Base-by-base conservation (phyloP, 2,113 vertebrate genomes). In the Pterophyllum scalare region DNA sequence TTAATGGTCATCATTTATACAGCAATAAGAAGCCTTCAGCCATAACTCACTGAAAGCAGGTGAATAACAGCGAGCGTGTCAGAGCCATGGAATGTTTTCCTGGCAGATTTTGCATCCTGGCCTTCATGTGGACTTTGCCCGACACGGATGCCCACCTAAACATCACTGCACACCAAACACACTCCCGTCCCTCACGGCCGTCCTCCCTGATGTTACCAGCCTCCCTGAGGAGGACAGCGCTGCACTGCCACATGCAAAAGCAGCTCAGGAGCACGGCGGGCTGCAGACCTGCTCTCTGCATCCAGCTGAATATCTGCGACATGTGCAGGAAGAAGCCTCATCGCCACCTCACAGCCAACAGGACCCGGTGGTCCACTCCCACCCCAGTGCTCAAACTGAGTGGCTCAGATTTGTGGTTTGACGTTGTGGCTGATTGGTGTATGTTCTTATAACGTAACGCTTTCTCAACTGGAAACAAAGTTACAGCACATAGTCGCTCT, bases 1-100 rank as follows among this genome's bases (percentile, higher is more conserved):
- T 12, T 56, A 22, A 6, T 43, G 5, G 0, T 70, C 64, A 0
- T 28, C 14, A 49, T 15, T 49, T 2, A 2, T 49, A 5, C 43
- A 13, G 40, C 40, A 43, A 13, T 13, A 43, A 43, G 40, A 43
- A 43, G 14, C 40, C 28, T 3, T 49, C 64, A 1, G 40, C 64
- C 24, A 11, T 19, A 46, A 46, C 46, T 26, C 64, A 0, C 40
- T 49, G 64, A 6, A 19, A 46, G 19, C 64, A 0, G 64, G 40
- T 20, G 62, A 67, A 40, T 14, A 0, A 40, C 22, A 0, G 22
- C 0, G 14, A 7, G 26, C 64, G 14, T 4, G 24, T 49, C 64
- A 70, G 14, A 28, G 0, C 64, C 46, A 2, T 28, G 40, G 64
- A 70, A 70, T 70, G 64, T 70, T 67, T 67, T 46, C 14, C 40